Evolutionary conservation across 2,888 invertebrate genomes (phyloP).

Genomic region (Melinaea marsaeus): DNA sequence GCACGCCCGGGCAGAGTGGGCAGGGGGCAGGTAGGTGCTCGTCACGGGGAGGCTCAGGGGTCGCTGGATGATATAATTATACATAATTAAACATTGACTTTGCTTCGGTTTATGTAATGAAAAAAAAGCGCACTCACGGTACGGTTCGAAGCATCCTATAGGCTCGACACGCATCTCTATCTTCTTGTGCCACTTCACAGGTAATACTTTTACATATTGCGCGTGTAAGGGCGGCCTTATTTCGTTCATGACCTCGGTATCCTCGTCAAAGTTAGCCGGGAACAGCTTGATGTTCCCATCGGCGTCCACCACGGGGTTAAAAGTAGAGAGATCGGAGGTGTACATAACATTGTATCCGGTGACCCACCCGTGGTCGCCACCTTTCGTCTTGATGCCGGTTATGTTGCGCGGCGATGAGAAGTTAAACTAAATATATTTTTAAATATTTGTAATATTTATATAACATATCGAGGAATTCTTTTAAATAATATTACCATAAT

Average conservation of each 20-base stretch:
- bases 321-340: conserved; percentile 82
- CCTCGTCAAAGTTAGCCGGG: conserved; percentile 84
- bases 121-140: conserved; percentile 57
- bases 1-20: conserved; percentile 74
- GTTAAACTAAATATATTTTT: conserved; percentile 77
- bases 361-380: conserved; percentile 85
- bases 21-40: conserved; percentile 44
- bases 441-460: background rate
- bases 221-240: conserved; percentile 86
- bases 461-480: background rate
- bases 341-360: conserved; percentile 85
- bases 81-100: background rate
- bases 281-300: conserved; percentile 77
- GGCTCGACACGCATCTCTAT: conserved; percentile 87
- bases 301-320: conserved; percentile 78
- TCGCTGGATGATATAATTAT: conserved; percentile 22
- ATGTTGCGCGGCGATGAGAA: conserved; percentile 86
- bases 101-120: too few species aligned
- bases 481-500: conserved; percentile 72
- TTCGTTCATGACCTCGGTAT: conserved; percentile 78
- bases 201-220: conserved; percentile 83
- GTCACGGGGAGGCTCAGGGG: conserved; percentile 14
- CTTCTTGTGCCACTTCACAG: conserved; percentile 83
- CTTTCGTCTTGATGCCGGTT: conserved; percentile 87
- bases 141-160: conserved; percentile 86